These are phyloP conservation scores for Apotomis betuletana DNA, from an alignment of 2,888 invertebrate species.

Conservation along the genomic window DNA sequence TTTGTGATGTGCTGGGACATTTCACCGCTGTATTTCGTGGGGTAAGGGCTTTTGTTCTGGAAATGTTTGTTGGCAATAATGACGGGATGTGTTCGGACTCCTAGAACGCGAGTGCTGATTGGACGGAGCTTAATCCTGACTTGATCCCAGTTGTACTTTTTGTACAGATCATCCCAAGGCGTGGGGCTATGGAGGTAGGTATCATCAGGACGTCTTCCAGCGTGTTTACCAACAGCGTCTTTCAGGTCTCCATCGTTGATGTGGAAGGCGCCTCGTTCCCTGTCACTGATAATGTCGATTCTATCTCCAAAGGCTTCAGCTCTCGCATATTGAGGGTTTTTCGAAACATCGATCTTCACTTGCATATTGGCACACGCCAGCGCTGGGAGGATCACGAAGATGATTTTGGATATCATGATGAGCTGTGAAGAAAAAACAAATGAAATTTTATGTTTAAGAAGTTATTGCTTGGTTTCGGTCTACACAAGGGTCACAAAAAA, in stretches of 20 bases:
- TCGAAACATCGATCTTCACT: slow-evolving; percentile 11
- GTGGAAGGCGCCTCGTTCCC: slow-evolving; percentile 27
- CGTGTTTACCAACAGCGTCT: slow-evolving; percentile 19
- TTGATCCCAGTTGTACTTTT: slow-evolving; percentile 46
- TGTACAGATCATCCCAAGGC: slow-evolving; percentile 51
- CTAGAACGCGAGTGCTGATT: slow-evolving; percentile 30
- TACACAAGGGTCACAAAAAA: no score
- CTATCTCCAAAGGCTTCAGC: slow-evolving; percentile 22
- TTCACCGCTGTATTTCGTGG: slow-evolving; percentile 20
- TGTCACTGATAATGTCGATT: slow-evolving; percentile 35
- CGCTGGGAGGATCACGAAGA: slow-evolving; percentile 1
- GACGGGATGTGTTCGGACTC: slow-evolving; percentile 23
- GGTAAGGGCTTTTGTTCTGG: slow-evolving; percentile 33
- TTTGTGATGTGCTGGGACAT: slow-evolving; percentile 35
- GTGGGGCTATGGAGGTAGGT: slow-evolving; percentile 45
- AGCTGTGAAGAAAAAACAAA: slow-evolving; percentile 1
- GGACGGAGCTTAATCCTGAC: slow-evolving; percentile 18
- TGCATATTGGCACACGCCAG: slow-evolving; percentile 9
- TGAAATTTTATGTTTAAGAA: background rate
- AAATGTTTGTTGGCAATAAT: slow-evolving; percentile 31
- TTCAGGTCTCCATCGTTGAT: slow-evolving; percentile 31
- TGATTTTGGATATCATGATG: background rate
- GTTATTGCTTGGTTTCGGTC: no score
- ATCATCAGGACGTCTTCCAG: slow-evolving; percentile 26
- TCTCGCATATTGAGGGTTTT: slow-evolving; percentile 1